Base-by-base conservation (phyloP, 2,888 invertebrate genomes). In the Tribolium freemani region DNA sequence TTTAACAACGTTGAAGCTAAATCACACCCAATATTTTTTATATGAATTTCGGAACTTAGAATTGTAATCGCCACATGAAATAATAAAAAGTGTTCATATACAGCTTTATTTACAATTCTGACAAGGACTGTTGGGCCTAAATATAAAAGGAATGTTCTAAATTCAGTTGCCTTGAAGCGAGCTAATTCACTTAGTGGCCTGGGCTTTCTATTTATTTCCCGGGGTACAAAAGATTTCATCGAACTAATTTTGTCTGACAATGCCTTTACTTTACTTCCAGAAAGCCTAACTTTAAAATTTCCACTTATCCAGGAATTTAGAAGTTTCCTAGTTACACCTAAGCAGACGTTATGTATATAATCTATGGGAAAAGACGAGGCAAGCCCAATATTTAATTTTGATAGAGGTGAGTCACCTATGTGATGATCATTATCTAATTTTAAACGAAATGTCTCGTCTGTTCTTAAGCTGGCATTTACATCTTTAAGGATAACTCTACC, bases 141-240 rank as follows among this genome's bases (percentile, higher is more conserved):
- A 69, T 74, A 74, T n/a, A 75, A 38, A 16, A 74, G 30, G 71
- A 75, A 63, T 6, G 56, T 54, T 21, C 71, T 30, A 4, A 69
- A 61, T 61, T 76, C 76, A n/a, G 76, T 76, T 9, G 75, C 76
- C 58, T 76, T 74, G 48, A 63, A 76, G 9, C 68, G 67, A 54
- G 71, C 60, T 56, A 76, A 45, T 31, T 69, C 72, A 57, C 31
- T 51, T 58, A 75, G 31, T 4, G 48, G 51, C 44, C 71, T 10
- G 31, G 74, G 68, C 63, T 75, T 72, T 54, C 74, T 48, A 63
- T 51, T 56, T 57, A 75, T 70, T 38, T 76, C 74, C 10, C 44
- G 56, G 21, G 71, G 70, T 56, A 71, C 44, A 67, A 57, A 61
- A 21, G 30, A 21, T 54, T 60, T 68, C 26, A 38, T 57, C 46